Base-by-base conservation (phyloP, 2,888 invertebrate genomes). In the Tortricodes alternella region DNA sequence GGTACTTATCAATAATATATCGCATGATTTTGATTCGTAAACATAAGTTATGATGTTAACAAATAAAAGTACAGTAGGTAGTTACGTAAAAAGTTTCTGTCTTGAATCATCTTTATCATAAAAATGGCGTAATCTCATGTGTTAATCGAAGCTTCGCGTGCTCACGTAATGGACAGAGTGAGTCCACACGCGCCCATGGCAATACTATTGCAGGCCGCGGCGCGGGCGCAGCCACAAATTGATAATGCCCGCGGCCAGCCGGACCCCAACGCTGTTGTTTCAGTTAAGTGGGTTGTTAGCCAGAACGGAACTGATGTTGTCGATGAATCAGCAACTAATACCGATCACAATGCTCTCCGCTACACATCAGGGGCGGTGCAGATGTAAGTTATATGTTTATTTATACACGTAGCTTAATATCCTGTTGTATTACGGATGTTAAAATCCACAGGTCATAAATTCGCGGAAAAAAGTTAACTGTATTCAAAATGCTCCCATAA, bases 321-420 rank as follows among this genome's bases (percentile, higher is more conserved):
- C 62, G 64, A 68, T 78, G 78, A 78, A 72, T 80, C 75, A 78
- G 76, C 80, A 75, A 62, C 53, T 63, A 64, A 66, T 66, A 62
- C 62, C 60, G 50, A 58, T 53, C 39, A 59, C 48, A 60, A 58
- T 43, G 48, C 59, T 58, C 62, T 62, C 57, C 53, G 49, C 62
- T 68, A 77, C 76, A 78, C 66, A 76, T 66, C 67, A 73, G 62
- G 68, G 78, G 76, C 75, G 76, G 76, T 63, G 63, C 48, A 35
- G 43, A 48, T 49, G 35, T 51, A 48, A 48, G 55, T 49, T 50
- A 41, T 58, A 43, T 63, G 58, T 49, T 60, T n/a, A n/a, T n/a
- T n/a, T 67, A 65, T 67, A 62, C 66, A 66, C 63, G 50, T 38
- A 48, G 64, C 66, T 64, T 66, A 70, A 71, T 60, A 62, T 65